These are phyloP conservation scores for Bubalus kerabau DNA, from an alignment of 2,113 vertebrate species.

Conservation along the genomic window DNA sequence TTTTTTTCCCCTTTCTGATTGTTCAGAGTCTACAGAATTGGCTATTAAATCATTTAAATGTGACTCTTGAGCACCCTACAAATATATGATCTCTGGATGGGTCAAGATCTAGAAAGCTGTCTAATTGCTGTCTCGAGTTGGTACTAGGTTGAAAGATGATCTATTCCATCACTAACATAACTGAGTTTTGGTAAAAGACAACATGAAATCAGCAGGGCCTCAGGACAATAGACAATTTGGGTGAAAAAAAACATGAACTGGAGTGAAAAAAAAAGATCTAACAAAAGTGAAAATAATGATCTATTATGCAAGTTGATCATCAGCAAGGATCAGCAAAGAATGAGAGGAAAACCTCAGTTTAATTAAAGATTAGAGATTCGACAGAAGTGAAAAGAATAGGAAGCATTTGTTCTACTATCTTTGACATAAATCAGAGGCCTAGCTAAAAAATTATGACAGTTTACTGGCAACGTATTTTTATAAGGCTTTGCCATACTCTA, in stretches of 20 bases:
- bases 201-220: not conserved
- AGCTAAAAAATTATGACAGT: not conserved
- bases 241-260: not conserved
- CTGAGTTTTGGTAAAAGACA: not conserved
- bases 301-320: not conserved
- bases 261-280: not conserved
- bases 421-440: not conserved
- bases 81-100: not conserved
- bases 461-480: not conserved
- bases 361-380: not conserved
- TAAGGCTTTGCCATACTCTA: not conserved
- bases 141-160: not conserved
- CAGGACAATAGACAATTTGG: not conserved
- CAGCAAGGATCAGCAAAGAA: not conserved
- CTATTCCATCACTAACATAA: not conserved
- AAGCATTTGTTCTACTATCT: not conserved
- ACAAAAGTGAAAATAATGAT: not conserved
- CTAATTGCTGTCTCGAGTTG: not conserved
- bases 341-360: not conserved
- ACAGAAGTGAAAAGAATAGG: not conserved
- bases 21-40: not conserved
- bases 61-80: not conserved
- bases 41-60: conserved; percentile 20
- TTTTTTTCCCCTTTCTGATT: not conserved
- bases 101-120: not conserved